phyloP scores from a whole-genome alignment of 2,888 invertebrate species.

The Notodonta dromedarius region DNA sequence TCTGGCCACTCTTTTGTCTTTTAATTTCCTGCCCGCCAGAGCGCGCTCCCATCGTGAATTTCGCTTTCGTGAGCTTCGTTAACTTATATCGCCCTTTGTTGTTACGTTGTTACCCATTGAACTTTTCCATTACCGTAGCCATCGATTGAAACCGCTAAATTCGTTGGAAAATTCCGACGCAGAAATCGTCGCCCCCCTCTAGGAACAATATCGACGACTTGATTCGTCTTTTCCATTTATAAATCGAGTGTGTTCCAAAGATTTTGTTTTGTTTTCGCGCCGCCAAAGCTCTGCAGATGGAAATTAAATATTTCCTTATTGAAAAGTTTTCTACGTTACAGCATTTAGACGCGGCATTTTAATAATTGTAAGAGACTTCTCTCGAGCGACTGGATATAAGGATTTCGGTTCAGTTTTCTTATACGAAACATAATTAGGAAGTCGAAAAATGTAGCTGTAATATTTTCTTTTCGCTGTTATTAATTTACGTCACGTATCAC shows the following conservation, averaged over 20 bases:
- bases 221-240: slow-evolving; percentile 65
- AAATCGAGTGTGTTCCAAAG: slow-evolving; percentile 65
- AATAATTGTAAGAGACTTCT: slow-evolving; percentile 65
- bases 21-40: slow-evolving; percentile 81
- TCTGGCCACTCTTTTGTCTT: slow-evolving; percentile 80
- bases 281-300: slow-evolving; percentile 58
- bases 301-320: slow-evolving; percentile 74
- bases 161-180: slow-evolving; percentile 71
- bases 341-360: slow-evolving; percentile 62
- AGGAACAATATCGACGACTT: slow-evolving; percentile 55
- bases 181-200: slow-evolving; percentile 51
- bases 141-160: slow-evolving; percentile 80
- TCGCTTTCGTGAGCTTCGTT: slow-evolving; percentile 79
- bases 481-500: slow-evolving; percentile 28
- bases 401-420: slow-evolving; percentile 27
- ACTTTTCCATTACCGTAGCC: slow-evolving; percentile 80
- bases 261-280: slow-evolving; percentile 59
- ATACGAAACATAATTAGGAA: slow-evolving; percentile 25
- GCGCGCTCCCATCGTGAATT: slow-evolving; percentile 74
- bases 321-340: slow-evolving; percentile 67
- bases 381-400: slow-evolving; percentile 39
- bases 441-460: slow-evolving; percentile 14
- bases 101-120: slow-evolving; percentile 72
- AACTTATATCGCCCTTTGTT: slow-evolving; percentile 78
- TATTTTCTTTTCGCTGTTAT: slow-evolving; percentile 21